Percentiles rank a stretch among this genome's conserved stretches.
Conservation (phyloP, 2,113 vertebrate genomes). For the Rhodinocichla rosea region DNA sequence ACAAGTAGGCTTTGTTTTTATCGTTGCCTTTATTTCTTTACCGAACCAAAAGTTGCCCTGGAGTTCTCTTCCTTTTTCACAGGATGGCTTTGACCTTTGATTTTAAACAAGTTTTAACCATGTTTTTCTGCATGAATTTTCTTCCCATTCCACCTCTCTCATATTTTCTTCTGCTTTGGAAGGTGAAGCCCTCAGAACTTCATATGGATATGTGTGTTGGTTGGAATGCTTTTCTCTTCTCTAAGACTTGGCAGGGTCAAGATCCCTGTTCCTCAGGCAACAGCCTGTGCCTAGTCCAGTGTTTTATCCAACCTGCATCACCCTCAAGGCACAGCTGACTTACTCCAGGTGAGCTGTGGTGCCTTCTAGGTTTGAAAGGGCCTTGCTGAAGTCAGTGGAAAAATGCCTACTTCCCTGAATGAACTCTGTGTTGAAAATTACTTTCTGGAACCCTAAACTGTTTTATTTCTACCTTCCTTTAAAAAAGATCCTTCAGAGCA, state of each 20-base stretch:
- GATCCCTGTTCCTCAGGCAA: background rate
- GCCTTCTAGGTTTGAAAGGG: background rate
- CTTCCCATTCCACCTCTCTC: background rate
- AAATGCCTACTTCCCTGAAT: background rate
- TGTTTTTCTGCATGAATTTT: background rate
- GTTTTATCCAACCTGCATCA: background rate
- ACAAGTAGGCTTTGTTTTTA: background rate
- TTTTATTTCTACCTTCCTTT: background rate
- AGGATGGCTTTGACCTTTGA: background rate
- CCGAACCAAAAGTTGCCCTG: background rate
- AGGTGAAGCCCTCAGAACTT: background rate
- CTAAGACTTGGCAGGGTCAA: background rate
- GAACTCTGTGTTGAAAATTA: background rate
- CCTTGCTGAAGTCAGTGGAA: background rate
- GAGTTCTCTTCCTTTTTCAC: background rate
- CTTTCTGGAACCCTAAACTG: background rate
- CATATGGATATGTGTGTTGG: background rate
- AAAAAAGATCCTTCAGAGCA: background rate
- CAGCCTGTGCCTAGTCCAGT: accelerated
- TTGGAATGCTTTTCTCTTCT: background rate
- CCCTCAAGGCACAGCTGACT: background rate
- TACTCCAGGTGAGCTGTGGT: background rate
- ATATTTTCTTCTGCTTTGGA: background rate
- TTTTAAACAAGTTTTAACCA: background rate
- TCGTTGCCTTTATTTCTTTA: background rate